Percentiles rank a stretch among this genome's conserved stretches.
Conservation (phyloP, 2,113 vertebrate species). For the Embiotoca jacksoni region DNA sequence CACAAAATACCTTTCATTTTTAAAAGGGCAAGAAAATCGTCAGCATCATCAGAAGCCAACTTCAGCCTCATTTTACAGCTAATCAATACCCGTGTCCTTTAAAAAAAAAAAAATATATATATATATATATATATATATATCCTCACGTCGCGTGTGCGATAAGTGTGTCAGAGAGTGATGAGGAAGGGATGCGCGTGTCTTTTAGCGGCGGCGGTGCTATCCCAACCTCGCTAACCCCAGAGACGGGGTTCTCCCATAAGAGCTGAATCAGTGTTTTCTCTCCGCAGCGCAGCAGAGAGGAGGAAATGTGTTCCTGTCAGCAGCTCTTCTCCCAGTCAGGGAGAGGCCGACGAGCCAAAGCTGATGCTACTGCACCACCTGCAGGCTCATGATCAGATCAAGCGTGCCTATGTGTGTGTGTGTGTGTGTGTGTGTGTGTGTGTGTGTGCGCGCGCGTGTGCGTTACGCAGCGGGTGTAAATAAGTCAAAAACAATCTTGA, state of each 20-base stretch:
- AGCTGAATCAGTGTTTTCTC: slow-evolving; percentile 82
- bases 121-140: too few species aligned
- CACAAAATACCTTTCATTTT: too few species aligned
- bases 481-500: slow-evolving; percentile 7
- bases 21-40: too few species aligned
- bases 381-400: slow-evolving; percentile 73
- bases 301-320: slow-evolving; percentile 79
- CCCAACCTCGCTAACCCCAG: slow-evolving; percentile 63
- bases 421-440: not conserved
- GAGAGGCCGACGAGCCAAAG: slow-evolving; percentile 73
- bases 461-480: slow-evolving; percentile 30
- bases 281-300: slow-evolving; percentile 41
- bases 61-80: slow-evolving; percentile 30
- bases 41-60: too few species aligned
- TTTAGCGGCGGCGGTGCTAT: slow-evolving; percentile 32
- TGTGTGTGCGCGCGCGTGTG: not conserved
- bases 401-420: slow-evolving; percentile 1
- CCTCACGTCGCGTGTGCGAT: not conserved
- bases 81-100: slow-evolving; percentile 46
- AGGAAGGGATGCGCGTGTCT: slow-evolving; percentile 42
- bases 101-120: not conserved
- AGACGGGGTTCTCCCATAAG: slow-evolving; percentile 69
- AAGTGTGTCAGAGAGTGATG: slow-evolving; percentile 50
- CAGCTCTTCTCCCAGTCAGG: slow-evolving; percentile 70
- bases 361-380: slow-evolving; percentile 86